A percentile compares a stretch with the other conserved stretches of the same genome.
Conservation (phyloP, 1,140 invertebrate species). For the Orchestia grillus region DNA sequence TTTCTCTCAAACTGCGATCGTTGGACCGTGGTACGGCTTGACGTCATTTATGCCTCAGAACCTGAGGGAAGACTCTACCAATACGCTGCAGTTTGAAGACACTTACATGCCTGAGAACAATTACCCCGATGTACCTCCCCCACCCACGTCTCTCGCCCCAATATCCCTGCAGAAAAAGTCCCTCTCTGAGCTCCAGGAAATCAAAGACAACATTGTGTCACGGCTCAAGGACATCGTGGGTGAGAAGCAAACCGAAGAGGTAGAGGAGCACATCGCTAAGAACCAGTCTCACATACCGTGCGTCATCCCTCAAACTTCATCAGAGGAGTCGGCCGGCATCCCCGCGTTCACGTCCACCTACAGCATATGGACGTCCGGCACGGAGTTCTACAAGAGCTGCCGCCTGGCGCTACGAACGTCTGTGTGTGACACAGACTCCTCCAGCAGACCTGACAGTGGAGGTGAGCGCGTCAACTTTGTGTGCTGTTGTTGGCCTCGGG, state of each 20-base stretch:
- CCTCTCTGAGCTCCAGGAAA: slow-evolving; percentile 76
- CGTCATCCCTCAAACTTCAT: background rate
- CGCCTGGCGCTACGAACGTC: background rate
- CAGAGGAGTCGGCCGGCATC: slow-evolving; percentile 31
- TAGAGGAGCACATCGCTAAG: slow-evolving; percentile 63
- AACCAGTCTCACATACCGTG: slow-evolving; percentile 30
- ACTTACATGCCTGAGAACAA: background rate
- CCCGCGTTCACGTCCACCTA: slow-evolving; percentile 70
- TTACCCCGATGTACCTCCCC: background rate
- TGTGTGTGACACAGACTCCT: slow-evolving; percentile 38
- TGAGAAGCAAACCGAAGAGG: slow-evolving; percentile 63
- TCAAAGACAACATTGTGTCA: slow-evolving; percentile 78
- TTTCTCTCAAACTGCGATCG: slow-evolving; percentile 4
- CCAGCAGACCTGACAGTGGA: slow-evolving; percentile 10
- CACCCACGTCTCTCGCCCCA: background rate
- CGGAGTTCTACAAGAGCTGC: slow-evolving; percentile 68
- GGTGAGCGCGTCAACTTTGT: background rate
- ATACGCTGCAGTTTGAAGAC: background rate
- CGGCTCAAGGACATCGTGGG: slow-evolving; percentile 79
- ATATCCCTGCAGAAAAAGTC: slow-evolving; percentile 55
- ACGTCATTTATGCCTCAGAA: slow-evolving; percentile 3
- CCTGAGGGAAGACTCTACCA: background rate
- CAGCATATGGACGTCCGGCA: slow-evolving; percentile 71
- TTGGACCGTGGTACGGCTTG: slow-evolving; percentile 17
- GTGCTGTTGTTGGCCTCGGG: too few relatives aligned